Base-by-base conservation (phyloP, 2,888 invertebrate genomes). In the Esperia sulphurella region DNA sequence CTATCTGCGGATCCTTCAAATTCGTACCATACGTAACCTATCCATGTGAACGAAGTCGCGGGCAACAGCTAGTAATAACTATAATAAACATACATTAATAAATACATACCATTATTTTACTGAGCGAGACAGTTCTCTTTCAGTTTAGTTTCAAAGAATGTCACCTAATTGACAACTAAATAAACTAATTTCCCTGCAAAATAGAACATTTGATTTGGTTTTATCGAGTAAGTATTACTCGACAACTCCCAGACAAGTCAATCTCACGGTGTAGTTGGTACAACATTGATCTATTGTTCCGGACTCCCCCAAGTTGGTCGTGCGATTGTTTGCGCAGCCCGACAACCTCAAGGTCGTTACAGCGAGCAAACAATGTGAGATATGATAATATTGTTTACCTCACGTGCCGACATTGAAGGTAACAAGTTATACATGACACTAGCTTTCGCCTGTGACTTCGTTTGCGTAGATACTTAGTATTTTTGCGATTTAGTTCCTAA, bases 371-470 rank as follows among this genome's bases (percentile, higher is more conserved):
- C 43, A 37, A 35, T 35, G 43, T 43, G 43, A 43, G 43, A 35
- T 43, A 37, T 43, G 43, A 21, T 21, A 8, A 21, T 43, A 35
- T 43, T 43, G 43, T 43, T 43, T 35, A 10, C 43, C 35, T 21
- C n/a, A 21, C 9, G 21, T 8, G 40, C 21, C 10, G 6, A n/a
- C 12, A 0, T 1, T 5, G 29, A 28, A 41, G 30, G 29, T 41
- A 3, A 14, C 39, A 14, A 7, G 9, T 39, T 39, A 9, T 39
- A 14, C 14, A 14, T 3, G 3, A 33, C 33, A 33, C 9, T 33
- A n/a, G 33, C 33, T 33, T 33, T 33, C 21, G 33, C 33, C 3
- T 7, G 9, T 33, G 33, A 33, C 21, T 21, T 21, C 21, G 21
- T 21, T 21, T 21, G 21, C n/a, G 5, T 21, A 21, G 21, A 21